Evolutionary conservation across 1,140 invertebrate genomes (phyloP).

Genomic region (Pseudachorutes palmiensis): DNA sequence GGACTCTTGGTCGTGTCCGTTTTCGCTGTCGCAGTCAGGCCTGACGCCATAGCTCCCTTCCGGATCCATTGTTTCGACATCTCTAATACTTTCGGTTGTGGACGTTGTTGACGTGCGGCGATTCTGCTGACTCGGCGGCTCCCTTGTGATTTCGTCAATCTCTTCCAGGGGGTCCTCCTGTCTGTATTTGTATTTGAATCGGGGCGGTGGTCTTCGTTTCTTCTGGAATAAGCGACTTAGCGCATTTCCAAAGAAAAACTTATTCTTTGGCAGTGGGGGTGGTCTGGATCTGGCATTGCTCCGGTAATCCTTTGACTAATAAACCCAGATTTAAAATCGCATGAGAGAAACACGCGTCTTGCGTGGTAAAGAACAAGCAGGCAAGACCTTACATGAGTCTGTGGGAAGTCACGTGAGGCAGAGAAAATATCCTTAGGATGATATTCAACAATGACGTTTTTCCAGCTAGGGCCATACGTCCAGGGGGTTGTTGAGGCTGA

Average conservation of each 20-base stretch:
- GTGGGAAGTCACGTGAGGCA: too few relatives aligned
- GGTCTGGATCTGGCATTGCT: neutral
- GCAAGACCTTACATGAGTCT: too few relatives aligned
- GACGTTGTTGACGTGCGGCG: neutral
- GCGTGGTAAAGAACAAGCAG: neutral
- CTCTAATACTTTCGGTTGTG: neutral
- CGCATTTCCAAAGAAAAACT: neutral
- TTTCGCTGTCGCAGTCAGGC: too few relatives aligned
- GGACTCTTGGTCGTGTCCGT: too few relatives aligned
- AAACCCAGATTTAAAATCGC: neutral
- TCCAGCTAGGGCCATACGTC: neutral
- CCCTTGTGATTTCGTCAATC: neutral
- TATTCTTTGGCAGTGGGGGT: neutral
- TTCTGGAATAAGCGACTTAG: neutral
- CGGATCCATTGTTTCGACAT: neutral
- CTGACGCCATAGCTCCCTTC: too few relatives aligned
- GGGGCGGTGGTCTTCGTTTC: neutral
- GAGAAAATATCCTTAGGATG: too few relatives aligned
- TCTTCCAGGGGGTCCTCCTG: neutral
- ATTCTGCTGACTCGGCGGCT: neutral
- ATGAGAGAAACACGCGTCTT: neutral
- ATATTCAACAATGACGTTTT: neutral
- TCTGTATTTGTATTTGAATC: neutral
- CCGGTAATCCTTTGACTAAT: neutral
- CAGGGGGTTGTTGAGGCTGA: neutral